Evolutionary conservation across 2,888 invertebrate genomes (phyloP).

Genomic region (Standfussiana lucernea): DNA sequence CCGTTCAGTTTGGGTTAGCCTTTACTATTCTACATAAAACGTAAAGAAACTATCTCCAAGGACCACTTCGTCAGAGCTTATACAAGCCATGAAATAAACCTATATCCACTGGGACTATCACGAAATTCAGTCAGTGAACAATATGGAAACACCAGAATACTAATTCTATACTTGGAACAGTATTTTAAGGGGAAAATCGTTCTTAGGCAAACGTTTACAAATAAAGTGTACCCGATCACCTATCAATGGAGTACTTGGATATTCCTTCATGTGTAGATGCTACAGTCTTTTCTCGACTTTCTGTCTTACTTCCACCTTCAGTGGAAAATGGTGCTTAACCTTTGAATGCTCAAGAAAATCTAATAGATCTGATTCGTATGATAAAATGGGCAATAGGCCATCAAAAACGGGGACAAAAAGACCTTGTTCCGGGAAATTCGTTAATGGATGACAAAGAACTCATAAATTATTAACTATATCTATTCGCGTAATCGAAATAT

Average conservation of each 20-base stretch:
- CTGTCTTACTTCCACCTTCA: no score
- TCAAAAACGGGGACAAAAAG: conserved; percentile 59
- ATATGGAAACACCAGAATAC: conserved; percentile 4
- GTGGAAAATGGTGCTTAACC: not conserved
- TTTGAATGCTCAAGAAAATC: conserved; percentile 11
- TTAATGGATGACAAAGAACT: conserved; percentile 77
- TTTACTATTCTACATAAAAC: conserved; percentile 8
- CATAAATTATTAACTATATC: conserved; percentile 66
- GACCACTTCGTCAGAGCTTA: conserved; percentile 33
- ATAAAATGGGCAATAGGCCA: conserved; percentile 7
- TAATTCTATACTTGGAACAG: not conserved
- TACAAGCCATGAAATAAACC: conserved; percentile 40
- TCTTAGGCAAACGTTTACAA: not conserved
- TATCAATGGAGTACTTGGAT: not conserved
- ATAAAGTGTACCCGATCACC: not conserved
- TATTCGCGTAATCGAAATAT: conserved; percentile 50
- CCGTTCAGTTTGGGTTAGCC: not conserved
- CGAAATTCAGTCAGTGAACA: conserved; percentile 8
- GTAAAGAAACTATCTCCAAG: conserved; percentile 36
- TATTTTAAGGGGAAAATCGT: not conserved
- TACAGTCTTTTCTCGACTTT: not conserved
- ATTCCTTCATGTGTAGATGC: not conserved
- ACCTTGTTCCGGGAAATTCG: conserved; percentile 73
- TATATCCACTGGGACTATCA: not conserved
- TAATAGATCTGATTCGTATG: not conserved